Evolutionary conservation across 2,797 vertebrate genomes (phyloP).

Genomic region (Clamator glandarius): DNA sequence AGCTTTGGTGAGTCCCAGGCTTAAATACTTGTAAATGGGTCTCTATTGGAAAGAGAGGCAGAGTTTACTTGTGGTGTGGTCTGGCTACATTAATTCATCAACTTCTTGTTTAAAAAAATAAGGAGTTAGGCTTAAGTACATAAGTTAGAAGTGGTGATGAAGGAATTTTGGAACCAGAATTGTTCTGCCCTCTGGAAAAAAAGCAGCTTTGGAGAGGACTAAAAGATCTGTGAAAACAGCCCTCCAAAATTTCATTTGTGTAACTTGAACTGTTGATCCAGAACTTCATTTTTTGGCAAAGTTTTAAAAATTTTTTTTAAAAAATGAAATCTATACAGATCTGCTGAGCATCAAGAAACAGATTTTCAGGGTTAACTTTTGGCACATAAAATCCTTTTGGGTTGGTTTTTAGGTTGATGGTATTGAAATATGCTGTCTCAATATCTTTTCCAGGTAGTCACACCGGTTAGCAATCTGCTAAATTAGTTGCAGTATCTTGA

Average conservation of each 20-base stretch:
- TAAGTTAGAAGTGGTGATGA: slow-evolving; percentile 33
- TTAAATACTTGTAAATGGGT: slow-evolving; percentile 48
- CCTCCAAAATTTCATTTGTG: neutral
- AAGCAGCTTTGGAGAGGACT: slow-evolving; percentile 6
- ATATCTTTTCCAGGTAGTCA: slow-evolving; percentile 47
- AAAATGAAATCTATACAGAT: neutral
- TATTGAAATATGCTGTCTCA: neutral
- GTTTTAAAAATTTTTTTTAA: neutral
- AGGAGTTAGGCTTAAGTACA: neutral
- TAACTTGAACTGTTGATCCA: slow-evolving; percentile 44
- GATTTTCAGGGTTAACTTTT: neutral
- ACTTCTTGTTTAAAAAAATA: neutral
- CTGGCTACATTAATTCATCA: slow-evolving; percentile 50
- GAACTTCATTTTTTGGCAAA: slow-evolving; percentile 17
- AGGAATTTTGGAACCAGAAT: slow-evolving; percentile 43
- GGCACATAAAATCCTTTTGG: neutral
- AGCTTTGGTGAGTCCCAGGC: slow-evolving; percentile 70
- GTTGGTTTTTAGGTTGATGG: neutral
- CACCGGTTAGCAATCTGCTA: slow-evolving; percentile 43
- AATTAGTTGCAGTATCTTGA: slow-evolving; percentile 54
- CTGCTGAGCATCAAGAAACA: neutral
- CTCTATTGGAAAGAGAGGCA: slow-evolving; percentile 47
- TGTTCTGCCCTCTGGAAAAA: slow-evolving; percentile 31
- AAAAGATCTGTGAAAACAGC: slow-evolving; percentile 24
- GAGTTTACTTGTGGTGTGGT: slow-evolving; percentile 29